Evolutionary conservation across 1,140 invertebrate species (phyloP).

Genomic region (Uloborus diversus): DNA sequence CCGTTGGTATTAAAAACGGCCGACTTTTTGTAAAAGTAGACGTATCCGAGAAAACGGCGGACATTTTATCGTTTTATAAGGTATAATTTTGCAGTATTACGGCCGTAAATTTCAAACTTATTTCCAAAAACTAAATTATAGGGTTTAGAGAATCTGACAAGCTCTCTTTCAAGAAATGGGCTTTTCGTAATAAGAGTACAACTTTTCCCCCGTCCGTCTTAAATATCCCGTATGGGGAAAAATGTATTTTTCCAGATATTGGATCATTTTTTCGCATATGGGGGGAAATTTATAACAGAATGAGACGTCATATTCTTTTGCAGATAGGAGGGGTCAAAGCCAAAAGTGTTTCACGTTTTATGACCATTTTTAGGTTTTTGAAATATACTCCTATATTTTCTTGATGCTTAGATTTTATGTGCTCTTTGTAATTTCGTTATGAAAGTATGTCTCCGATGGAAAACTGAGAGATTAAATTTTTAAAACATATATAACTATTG

Average conservation of each 20-base stretch:
- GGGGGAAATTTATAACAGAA: slow-evolving; percentile 9
- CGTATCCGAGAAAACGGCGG: slow-evolving; percentile 5
- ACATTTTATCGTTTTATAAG: slow-evolving; percentile 38
- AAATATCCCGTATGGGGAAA: slow-evolving; percentile 17
- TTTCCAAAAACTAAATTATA: slow-evolving; percentile 38
- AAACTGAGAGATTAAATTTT: no score
- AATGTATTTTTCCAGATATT: slow-evolving; percentile 11
- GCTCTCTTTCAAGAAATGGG: slow-evolving; percentile 13
- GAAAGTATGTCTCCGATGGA: not conserved
- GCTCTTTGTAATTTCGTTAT: not conserved
- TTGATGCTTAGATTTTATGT: no score
- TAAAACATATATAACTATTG: no score
- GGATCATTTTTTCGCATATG: slow-evolving; percentile 21
- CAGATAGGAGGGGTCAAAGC: not conserved
- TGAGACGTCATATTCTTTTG: slow-evolving; percentile 7
- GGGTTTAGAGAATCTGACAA: slow-evolving; percentile 26
- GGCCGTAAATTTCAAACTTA: slow-evolving; percentile 46
- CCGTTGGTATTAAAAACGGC: slow-evolving; percentile 28
- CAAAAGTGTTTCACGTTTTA: no score
- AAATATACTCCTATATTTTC: no score
- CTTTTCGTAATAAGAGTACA: not conserved
- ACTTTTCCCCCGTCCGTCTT: not conserved
- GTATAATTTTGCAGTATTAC: slow-evolving; percentile 43
- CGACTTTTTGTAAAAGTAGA: slow-evolving; percentile 12
- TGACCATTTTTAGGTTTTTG: no score